These are phyloP conservation scores for Pyxicephalus adspersus DNA, from an alignment of 2,113 vertebrate species.

Conservation along the genomic window DNA sequence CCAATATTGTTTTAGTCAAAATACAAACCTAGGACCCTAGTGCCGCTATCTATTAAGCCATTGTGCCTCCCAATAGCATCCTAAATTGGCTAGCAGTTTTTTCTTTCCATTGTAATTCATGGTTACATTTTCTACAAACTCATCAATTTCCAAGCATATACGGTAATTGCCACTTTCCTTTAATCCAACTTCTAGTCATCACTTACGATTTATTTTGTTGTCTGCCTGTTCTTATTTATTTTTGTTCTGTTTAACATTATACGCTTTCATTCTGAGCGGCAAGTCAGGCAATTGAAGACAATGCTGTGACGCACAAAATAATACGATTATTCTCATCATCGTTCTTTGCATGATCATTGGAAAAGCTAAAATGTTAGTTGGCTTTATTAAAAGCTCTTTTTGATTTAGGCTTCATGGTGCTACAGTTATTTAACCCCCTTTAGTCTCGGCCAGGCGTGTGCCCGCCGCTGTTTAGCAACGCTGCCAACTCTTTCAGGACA, in stretches of 20 bases:
- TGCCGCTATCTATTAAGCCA: too few species aligned
- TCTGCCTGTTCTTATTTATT: background rate
- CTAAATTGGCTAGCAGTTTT: too few species aligned
- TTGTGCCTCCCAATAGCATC: too few species aligned
- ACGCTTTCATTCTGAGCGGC: background rate
- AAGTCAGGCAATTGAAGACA: conserved; percentile 12
- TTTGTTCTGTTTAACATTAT: conserved; percentile 1
- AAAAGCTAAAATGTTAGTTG: conserved; percentile 49
- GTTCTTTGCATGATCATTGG: conserved; percentile 55
- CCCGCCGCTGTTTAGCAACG: background rate
- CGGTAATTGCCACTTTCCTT: background rate
- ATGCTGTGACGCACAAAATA: background rate
- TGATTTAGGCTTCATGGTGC: conserved; percentile 71
- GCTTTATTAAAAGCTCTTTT: conserved; percentile 59
- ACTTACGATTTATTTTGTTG: background rate
- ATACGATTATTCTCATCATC: conserved; percentile 36
- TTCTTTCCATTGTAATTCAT: background rate
- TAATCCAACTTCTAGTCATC: background rate
- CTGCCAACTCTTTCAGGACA: background rate
- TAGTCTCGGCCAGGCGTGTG: background rate
- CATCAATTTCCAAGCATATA: background rate
- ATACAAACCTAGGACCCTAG: too few species aligned
- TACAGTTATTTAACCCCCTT: conserved; percentile 62
- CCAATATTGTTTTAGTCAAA: too few species aligned
- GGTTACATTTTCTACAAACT: background rate